Conservation (phyloP, 2,797 vertebrate genomes). For the Clarias platycephalus region DNA sequence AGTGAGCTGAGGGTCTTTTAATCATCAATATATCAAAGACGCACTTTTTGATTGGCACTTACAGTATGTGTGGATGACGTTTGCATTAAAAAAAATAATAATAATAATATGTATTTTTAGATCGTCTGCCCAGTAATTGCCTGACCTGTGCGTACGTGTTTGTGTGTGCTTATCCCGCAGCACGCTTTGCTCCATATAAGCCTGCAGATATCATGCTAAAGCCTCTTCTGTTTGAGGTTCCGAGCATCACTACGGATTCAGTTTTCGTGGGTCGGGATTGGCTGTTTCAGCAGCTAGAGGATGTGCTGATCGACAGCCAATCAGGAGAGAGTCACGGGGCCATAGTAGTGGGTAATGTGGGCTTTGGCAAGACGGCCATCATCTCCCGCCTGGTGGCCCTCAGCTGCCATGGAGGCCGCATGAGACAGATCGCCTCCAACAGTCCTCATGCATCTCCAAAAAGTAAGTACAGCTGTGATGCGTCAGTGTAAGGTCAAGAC, state of each 20-base stretch:
- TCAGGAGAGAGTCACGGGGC: slow-evolving; percentile 79
- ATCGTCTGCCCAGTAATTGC: background rate
- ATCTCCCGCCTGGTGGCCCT: slow-evolving; percentile 94
- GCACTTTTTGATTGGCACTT: background rate
- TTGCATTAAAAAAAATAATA: background rate
- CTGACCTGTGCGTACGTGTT: slow-evolving; percentile 35
- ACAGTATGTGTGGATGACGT: too few species aligned
- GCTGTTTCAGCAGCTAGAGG: slow-evolving; percentile 90
- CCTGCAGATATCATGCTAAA: slow-evolving; percentile 97
- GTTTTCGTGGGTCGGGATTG: slow-evolving; percentile 97
- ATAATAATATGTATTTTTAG: too few species aligned
- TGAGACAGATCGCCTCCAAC: slow-evolving; percentile 97
- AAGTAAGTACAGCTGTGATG: slow-evolving; percentile 70
- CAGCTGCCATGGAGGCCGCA: slow-evolving; percentile 95
- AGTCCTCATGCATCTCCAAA: slow-evolving; percentile 85
- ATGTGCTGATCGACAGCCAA: slow-evolving; percentile 75
- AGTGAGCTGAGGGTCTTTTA: background rate
- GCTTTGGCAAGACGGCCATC: slow-evolving; percentile 94
- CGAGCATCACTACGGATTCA: slow-evolving; percentile 96
- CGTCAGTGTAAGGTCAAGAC: background rate
- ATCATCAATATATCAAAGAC: background rate
- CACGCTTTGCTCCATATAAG: slow-evolving; percentile 91
- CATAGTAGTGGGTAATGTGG: slow-evolving; percentile 87
- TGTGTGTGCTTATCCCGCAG: slow-evolving; percentile 65
- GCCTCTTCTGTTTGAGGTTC: slow-evolving; percentile 94